Evolutionary conservation across 2,113 vertebrate genomes (phyloP).

Genomic region (Triplophysa dalaica): DNA sequence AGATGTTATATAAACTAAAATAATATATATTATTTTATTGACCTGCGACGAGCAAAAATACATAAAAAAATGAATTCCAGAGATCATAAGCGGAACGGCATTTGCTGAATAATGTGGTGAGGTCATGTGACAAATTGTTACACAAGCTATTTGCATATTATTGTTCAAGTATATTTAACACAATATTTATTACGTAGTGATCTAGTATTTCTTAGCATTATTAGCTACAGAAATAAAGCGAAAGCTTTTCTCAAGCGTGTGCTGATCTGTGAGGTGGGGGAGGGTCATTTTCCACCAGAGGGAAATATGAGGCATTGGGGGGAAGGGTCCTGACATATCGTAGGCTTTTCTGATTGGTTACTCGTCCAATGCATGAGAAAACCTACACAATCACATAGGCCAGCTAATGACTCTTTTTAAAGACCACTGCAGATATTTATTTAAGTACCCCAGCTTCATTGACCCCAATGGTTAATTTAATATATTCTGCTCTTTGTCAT

Average conservation of each 20-base stretch:
- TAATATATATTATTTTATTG: no score
- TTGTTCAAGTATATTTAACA: background rate
- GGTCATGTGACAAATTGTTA: background rate
- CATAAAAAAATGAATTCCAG: no score
- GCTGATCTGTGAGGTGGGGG: conserved; percentile 20
- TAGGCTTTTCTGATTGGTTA: conserved; percentile 61
- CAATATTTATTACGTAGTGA: background rate
- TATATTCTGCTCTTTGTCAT: background rate
- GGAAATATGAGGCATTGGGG: conserved; percentile 59
- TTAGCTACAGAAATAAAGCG: background rate
- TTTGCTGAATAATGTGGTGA: background rate
- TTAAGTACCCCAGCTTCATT: background rate
- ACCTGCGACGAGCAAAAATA: no score
- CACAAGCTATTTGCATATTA: background rate
- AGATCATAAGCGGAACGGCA: no score
- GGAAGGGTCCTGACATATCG: conserved; percentile 56
- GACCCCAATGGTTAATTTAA: background rate
- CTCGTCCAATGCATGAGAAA: conserved; percentile 1
- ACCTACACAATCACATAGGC: background rate
- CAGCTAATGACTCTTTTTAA: background rate
- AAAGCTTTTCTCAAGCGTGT: background rate
- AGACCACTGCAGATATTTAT: background rate
- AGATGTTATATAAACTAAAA: background rate
- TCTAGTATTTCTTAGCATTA: background rate
- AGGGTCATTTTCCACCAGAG: conserved; percentile 32